Evolutionary conservation across 2,113 vertebrate species (phyloP).

Genomic region (Ceyx melanurus): DNA sequence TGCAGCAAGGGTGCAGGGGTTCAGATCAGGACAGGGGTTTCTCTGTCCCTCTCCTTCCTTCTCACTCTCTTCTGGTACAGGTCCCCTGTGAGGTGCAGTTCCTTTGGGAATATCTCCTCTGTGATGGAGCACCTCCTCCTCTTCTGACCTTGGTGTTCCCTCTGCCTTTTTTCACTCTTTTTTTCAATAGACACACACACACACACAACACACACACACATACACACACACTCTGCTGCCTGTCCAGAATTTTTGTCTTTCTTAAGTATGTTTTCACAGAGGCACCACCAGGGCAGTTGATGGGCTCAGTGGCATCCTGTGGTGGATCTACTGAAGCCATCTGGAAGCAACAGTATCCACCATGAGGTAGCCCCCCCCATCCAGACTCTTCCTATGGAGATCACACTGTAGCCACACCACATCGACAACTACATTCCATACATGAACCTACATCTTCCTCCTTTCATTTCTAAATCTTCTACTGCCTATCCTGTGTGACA

Average conservation of each 20-base stretch:
- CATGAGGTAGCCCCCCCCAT: accelerated
- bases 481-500: background rate
- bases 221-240: background rate
- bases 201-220: no score
- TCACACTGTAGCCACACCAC: background rate
- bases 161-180: background rate
- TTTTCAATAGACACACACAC: no score
- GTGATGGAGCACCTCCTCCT: no score
- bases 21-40: background rate
- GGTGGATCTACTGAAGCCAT: background rate
- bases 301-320: background rate
- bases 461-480: background rate
- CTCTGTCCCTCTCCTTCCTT: background rate
- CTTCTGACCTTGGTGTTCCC: background rate
- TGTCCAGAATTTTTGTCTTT: background rate
- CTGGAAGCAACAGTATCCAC: background rate
- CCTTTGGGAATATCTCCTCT: background rate
- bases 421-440: accelerated
- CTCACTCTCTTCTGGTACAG: background rate
- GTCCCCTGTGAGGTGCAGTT: no score
- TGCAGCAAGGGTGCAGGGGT: background rate
- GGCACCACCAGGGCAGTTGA: background rate
- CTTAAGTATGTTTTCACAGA: background rate
- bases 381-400: background rate
- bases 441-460: background rate